Percentiles rank a stretch among this genome's conserved stretches.
These are phyloP conservation scores for Electrona antarctica DNA, from an alignment of 2,113 vertebrate species.

Conservation along the genomic window DNA sequence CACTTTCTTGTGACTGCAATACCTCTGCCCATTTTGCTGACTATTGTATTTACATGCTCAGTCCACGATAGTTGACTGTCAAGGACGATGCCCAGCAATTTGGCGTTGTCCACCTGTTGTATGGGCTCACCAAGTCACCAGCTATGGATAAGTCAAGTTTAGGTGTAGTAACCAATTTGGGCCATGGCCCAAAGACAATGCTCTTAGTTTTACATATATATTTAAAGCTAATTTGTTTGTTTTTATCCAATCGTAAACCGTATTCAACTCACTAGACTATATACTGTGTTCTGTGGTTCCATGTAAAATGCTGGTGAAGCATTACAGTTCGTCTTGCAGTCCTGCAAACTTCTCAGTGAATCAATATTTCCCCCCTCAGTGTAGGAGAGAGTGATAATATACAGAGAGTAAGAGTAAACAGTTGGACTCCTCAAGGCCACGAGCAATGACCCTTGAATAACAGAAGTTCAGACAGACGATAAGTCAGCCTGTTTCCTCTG, in stretches of 20 bases:
- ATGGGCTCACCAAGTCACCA: neutral
- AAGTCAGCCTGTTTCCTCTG: conserved; percentile 20
- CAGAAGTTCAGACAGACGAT: conserved; percentile 31
- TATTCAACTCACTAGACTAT: neutral
- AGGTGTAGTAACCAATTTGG: too few relatives aligned
- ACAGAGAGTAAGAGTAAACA: conserved; percentile 32
- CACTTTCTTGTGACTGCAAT: too few relatives aligned
- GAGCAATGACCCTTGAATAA: conserved; percentile 50
- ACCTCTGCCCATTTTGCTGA: too few relatives aligned
- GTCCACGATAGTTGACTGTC: too few relatives aligned
- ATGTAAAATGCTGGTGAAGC: neutral
- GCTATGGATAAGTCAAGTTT: too few relatives aligned
- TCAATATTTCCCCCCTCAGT: conserved; percentile 8
- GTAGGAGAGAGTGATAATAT: conserved; percentile 28
- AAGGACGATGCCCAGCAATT: too few relatives aligned
- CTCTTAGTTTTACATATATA: too few relatives aligned
- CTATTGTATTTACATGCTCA: too few relatives aligned
- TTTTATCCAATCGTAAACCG: too few relatives aligned
- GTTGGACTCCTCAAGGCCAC: conserved; percentile 43
- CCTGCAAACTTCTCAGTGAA: conserved; percentile 24
- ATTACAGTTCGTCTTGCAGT: conserved; percentile 2
- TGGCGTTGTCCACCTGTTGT: neutral
- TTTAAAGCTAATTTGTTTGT: too few relatives aligned
- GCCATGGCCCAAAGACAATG: too few relatives aligned
- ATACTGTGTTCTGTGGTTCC: neutral